A percentile compares a stretch with the other conserved stretches of the same genome.
These are phyloP conservation scores for Ostrea denselamellosa DNA, from an alignment of 1,140 invertebrate genomes.

Conservation along the genomic window DNA sequence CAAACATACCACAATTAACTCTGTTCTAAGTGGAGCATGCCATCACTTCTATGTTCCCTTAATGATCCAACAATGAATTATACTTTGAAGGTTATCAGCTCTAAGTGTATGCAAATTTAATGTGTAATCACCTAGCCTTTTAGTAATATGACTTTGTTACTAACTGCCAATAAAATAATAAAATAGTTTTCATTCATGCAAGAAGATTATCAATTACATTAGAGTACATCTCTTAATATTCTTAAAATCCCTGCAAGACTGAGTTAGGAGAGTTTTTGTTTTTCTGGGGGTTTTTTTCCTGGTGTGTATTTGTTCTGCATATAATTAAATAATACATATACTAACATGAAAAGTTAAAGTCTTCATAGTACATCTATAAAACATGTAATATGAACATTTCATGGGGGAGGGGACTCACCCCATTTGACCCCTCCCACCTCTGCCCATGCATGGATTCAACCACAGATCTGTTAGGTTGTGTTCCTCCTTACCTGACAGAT, in stretches of 20 bases:
- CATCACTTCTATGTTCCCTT: not conserved
- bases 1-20: constrained; percentile 32
- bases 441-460: not conserved
- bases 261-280: not conserved
- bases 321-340: not conserved
- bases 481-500: not conserved
- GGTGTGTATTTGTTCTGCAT: not conserved
- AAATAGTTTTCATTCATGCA: constrained; percentile 20
- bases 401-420: not conserved
- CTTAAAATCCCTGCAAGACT: not conserved
- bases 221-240: not conserved
- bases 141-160: not conserved
- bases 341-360: no score
- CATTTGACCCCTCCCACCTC: not conserved
- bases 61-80: constrained; percentile 37
- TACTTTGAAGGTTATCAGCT: constrained; percentile 19
- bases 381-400: not conserved
- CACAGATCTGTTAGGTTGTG: no score
- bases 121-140: constrained; percentile 15
- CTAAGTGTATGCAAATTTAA: constrained; percentile 37
- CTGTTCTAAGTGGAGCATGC: not conserved
- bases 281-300: not conserved
- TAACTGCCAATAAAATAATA: constrained; percentile 20
- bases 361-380: no score
- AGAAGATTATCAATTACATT: constrained; percentile 17